A percentile compares a stretch with the other conserved stretches of the same genome.
phyloP scores from a whole-genome alignment of 2,888 invertebrate genomes.

The Lithophane leautieri region DNA sequence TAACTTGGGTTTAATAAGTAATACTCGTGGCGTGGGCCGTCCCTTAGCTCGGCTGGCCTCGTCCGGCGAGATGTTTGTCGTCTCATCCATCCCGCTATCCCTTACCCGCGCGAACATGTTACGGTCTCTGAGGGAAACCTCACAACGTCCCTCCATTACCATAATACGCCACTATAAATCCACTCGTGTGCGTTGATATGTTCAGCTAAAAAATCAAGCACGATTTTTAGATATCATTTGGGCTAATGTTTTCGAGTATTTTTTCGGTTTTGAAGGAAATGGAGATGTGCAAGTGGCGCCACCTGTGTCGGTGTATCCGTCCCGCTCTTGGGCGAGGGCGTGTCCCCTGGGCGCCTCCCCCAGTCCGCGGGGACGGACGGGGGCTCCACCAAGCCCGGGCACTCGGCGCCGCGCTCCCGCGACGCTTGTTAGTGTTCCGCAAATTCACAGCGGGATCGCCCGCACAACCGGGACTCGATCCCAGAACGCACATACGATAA shows the following conservation, averaged over 20 bases:
- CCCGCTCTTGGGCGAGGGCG: slow-evolving; percentile 91
- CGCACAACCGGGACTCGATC: slow-evolving; percentile 89
- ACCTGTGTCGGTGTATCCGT: slow-evolving; percentile 82
- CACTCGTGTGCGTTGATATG: slow-evolving; percentile 66
- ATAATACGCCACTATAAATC: slow-evolving; percentile 71
- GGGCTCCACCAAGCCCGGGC: slow-evolving; percentile 89
- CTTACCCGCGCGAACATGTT: slow-evolving; percentile 78
- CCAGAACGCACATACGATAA: slow-evolving; percentile 88
- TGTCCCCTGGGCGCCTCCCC: slow-evolving; percentile 89
- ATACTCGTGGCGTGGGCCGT: slow-evolving; percentile 85
- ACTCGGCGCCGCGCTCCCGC: slow-evolving; percentile 89
- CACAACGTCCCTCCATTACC: slow-evolving; percentile 77
- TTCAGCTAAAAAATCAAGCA: slow-evolving; percentile 60
- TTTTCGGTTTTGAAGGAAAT: slow-evolving; percentile 61
- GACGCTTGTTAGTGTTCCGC: slow-evolving; percentile 90
- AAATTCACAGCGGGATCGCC: slow-evolving; percentile 90
- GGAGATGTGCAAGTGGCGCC: slow-evolving; percentile 82
- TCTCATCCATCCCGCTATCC: slow-evolving; percentile 84
- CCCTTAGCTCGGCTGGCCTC: slow-evolving; percentile 80
- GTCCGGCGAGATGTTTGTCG: slow-evolving; percentile 84
- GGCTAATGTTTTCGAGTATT: slow-evolving; percentile 18
- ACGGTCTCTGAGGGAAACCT: slow-evolving; percentile 86
- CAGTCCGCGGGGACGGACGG: slow-evolving; percentile 89
- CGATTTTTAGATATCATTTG: slow-evolving; percentile 44
- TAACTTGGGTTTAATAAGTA: slow-evolving; percentile 88